These are phyloP conservation scores for Athrips mouffetella DNA, from an alignment of 2,888 invertebrate species.

Conservation along the genomic window DNA sequence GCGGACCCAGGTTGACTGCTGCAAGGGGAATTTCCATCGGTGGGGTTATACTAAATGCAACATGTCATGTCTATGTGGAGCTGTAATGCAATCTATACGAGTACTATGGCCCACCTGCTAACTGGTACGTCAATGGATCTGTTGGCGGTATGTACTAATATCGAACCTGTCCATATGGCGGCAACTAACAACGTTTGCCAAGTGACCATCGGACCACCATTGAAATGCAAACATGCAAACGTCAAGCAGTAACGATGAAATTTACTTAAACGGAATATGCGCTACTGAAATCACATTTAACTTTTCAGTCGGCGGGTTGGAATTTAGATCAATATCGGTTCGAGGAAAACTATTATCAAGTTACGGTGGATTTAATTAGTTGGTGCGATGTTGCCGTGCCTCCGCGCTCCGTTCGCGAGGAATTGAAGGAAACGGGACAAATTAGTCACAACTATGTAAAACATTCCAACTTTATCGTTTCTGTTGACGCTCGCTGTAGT, in stretches of 20 bases:
- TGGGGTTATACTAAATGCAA: too few species aligned
- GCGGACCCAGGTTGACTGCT: too few species aligned
- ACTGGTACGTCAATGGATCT: too few species aligned
- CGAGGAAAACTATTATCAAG: not conserved
- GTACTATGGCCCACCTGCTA: too few species aligned
- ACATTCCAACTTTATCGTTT: conserved; percentile 5
- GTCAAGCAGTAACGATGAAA: not conserved
- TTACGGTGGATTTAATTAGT: conserved; percentile 7
- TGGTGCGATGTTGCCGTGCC: not conserved
- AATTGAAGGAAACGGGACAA: conserved; percentile 6
- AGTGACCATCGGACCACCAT: too few species aligned
- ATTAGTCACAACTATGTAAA: conserved; percentile 7
- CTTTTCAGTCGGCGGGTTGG: not conserved
- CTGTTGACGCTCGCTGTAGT: not conserved
- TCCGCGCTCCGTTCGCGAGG: not conserved
- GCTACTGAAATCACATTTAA: not conserved
- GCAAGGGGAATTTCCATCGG: too few species aligned
- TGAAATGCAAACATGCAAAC: not conserved
- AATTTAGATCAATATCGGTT: not conserved
- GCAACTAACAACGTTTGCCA: too few species aligned
- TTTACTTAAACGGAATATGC: not conserved
- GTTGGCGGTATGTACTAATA: too few species aligned
- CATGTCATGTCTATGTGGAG: too few species aligned
- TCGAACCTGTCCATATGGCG: too few species aligned
- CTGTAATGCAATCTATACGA: too few species aligned